phyloP scores from a whole-genome alignment of 2,797 vertebrate genomes.

The Lacerta agilis region DNA sequence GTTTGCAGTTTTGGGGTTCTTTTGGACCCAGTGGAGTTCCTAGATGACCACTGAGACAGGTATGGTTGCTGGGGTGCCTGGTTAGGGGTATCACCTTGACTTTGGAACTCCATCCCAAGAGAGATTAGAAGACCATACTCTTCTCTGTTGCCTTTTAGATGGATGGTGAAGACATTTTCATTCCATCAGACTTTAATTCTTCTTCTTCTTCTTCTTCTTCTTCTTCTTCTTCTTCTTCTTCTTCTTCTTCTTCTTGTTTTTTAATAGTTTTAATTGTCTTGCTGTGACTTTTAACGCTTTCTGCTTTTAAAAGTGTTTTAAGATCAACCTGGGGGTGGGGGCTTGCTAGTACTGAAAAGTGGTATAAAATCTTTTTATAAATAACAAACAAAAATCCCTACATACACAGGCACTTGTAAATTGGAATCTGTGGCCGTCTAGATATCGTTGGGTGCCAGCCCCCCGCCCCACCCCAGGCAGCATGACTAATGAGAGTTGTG shows the following conservation, averaged over 20 bases:
- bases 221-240: no score
- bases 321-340: no score
- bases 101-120: background rate
- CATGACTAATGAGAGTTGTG: no score
- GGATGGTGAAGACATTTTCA: background rate
- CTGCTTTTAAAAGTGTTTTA: background rate
- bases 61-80: background rate
- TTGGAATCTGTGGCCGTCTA: background rate
- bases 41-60: background rate
- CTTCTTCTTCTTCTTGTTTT: background rate
- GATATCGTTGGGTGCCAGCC: background rate
- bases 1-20: no score
- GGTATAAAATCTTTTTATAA: no score
- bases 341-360: no score
- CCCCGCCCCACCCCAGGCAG: no score
- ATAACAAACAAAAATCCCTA: no score
- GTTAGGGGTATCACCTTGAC: background rate
- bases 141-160: background rate
- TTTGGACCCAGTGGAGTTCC: no score
- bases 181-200: background rate
- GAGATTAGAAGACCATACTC: background rate
- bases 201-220: no score
- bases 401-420: background rate
- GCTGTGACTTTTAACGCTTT: background rate
- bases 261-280: background rate